phyloP scores from a whole-genome alignment of 2,113 vertebrate genomes.

The Nothocercus julius region DNA sequence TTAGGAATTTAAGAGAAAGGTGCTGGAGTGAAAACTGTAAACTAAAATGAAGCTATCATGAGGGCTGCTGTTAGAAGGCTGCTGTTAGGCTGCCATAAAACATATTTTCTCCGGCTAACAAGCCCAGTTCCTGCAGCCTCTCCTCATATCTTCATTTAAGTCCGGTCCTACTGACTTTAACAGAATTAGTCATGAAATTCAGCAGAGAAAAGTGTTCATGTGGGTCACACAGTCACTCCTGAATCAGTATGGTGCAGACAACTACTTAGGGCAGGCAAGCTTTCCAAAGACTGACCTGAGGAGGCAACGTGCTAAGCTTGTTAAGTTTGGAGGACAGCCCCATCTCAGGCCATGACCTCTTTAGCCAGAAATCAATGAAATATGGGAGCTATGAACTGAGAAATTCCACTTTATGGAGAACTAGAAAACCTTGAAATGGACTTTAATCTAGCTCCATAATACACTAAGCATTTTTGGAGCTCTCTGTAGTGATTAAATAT shows the following conservation, averaged over 20 bases:
- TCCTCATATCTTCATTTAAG: too few species aligned
- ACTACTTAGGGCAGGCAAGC: not conserved
- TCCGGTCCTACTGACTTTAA: not conserved
- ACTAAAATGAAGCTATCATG: rapidly evolving
- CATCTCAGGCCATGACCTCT: not conserved
- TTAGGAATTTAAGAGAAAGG: not conserved
- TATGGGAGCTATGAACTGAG: not conserved
- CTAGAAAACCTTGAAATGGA: not conserved
- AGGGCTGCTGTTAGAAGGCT: too few species aligned
- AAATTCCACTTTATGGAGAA: not conserved
- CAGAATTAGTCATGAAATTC: not conserved
- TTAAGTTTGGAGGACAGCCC: not conserved
- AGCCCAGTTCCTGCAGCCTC: too few species aligned
- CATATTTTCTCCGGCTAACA: not conserved
- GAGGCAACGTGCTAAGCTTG: not conserved
- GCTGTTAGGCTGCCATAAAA: too few species aligned
- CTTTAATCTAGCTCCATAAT: not conserved
- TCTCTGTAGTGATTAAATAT: not conserved
- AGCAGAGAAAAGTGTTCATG: not conserved
- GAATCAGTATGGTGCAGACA: not conserved
- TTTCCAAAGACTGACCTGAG: not conserved
- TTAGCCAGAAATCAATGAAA: not conserved
- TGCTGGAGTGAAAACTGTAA: not conserved
- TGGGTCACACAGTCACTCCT: not conserved
- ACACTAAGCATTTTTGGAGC: not conserved